Percentiles rank a stretch among this genome's conserved stretches.
phyloP scores from a whole-genome alignment of 2,888 invertebrate genomes.

The Pardosa pseudoannulata region DNA sequence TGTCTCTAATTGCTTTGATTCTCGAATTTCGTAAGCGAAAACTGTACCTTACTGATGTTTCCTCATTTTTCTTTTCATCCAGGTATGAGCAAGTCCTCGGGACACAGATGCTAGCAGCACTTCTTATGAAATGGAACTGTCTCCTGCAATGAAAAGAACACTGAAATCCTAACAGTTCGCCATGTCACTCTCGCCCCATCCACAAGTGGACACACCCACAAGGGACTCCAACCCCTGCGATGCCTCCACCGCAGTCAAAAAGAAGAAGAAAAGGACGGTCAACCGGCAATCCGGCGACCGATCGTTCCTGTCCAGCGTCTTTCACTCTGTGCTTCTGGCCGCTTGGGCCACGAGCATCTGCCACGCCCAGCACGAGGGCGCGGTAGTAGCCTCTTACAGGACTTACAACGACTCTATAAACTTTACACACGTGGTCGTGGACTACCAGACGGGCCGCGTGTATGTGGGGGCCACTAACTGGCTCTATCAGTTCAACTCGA shows the following conservation, averaged over 20 bases:
- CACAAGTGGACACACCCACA: conserved; percentile 24
- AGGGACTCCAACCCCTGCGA: background rate
- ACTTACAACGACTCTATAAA: conserved; percentile 74
- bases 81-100: conserved; percentile 35
- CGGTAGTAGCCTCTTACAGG: conserved; percentile 68
- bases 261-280: background rate
- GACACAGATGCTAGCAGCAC: background rate
- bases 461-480: conserved; percentile 92
- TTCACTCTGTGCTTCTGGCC: conserved; percentile 53
- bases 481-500: conserved; percentile 87
- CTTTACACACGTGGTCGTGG: conserved; percentile 79
- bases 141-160: conserved; percentile 2
- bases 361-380: conserved; percentile 57
- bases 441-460: conserved; percentile 81
- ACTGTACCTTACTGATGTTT: no score
- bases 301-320: conserved; percentile 22
- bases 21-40: no score
- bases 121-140: conserved; percentile 23
- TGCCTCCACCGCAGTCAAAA: background rate
- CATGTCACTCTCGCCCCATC: conserved; percentile 18
- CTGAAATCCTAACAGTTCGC: conserved; percentile 54
- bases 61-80: conserved; percentile 19
- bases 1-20: no score
- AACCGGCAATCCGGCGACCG: background rate
- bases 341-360: conserved; percentile 58